Evolutionary conservation across 2,888 invertebrate species (phyloP), one percentile per base, ranked within the genome.

Genomic region (Polymixis lichenea): DNA sequence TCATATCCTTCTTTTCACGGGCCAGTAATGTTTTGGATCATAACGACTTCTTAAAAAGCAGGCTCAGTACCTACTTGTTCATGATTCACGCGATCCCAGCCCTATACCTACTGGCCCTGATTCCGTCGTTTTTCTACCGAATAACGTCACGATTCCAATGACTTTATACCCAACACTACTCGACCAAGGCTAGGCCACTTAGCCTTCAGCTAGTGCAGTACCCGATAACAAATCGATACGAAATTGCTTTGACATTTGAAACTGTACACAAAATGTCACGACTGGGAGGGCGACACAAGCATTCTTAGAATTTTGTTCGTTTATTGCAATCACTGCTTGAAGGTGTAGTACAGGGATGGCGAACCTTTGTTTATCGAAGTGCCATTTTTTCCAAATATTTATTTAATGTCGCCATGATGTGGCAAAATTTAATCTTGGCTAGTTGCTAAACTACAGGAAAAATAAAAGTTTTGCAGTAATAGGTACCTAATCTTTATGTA

Each of bases 191-290:
- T 75, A 69, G 71, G 58, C 62, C 65, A 82, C 56, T 82, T 82
- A 81, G 80, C 81, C 82, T 87, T 86, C 84, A 81, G 77, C 75
- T 69, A 65, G 83, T 75, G 78, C 72, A 78, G 78, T 70, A 74
- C 68, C 67, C 78, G 79, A 77, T 81, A 78, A 66, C 81, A 86
- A 87, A 87, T 86, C 86, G 86, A 86, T 86, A 82, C 80, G 53
- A 86, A 87, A 86, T 86, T 86, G 70, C 81, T 86, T 75, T 87
- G 86, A 87, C 86, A 86, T 86, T 86, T 86, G 76, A 64, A 56
- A 71, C 66, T 75, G 75, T 70, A 60, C 65, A 83, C 78, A 78
- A 86, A 86, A 86, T 86, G 88, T 86, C 86, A 86, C 75, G 87
- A 78, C 75, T 55, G 8, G 22, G 1, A 25, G n/a, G 46, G 85